Conservation (phyloP, 2,113 vertebrate species). For the Nannospalax galili region DNA sequence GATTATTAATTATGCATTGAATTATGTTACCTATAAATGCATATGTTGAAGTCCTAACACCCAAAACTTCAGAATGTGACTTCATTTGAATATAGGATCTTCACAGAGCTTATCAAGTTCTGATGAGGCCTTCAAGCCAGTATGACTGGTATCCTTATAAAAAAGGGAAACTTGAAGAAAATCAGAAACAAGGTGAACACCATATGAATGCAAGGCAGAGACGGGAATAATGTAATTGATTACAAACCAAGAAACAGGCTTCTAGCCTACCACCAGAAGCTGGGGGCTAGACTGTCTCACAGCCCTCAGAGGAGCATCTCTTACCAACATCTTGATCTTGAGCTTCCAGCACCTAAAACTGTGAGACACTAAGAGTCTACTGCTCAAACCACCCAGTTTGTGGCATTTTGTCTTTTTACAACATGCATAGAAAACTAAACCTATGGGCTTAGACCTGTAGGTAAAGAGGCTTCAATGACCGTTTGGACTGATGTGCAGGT, state of each 20-base stretch:
- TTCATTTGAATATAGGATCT: slow-evolving; percentile 1
- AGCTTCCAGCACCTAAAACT: neutral
- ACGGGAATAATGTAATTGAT: neutral
- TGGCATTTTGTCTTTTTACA: neutral
- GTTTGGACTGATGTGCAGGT: neutral
- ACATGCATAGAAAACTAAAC: neutral
- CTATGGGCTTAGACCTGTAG: neutral
- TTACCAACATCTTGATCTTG: neutral
- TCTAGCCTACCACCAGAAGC: neutral
- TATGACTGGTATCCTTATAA: neutral
- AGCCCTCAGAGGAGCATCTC: neutral
- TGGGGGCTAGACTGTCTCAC: neutral
- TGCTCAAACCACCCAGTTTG: neutral
- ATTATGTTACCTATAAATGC: neutral
- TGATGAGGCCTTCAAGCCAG: neutral
- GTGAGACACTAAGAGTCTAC: neutral
- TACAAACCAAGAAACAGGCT: neutral
- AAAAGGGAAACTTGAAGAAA: neutral
- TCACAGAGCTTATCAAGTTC: slow-evolving; percentile 1
- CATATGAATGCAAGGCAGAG: neutral
- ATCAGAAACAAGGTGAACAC: neutral
- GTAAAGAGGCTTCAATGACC: neutral
- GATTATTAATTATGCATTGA: neutral
- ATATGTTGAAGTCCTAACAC: neutral
- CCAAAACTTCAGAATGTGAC: neutral